phyloP scores from a whole-genome alignment of 2,113 vertebrate genomes.

The Ursus arctos region DNA sequence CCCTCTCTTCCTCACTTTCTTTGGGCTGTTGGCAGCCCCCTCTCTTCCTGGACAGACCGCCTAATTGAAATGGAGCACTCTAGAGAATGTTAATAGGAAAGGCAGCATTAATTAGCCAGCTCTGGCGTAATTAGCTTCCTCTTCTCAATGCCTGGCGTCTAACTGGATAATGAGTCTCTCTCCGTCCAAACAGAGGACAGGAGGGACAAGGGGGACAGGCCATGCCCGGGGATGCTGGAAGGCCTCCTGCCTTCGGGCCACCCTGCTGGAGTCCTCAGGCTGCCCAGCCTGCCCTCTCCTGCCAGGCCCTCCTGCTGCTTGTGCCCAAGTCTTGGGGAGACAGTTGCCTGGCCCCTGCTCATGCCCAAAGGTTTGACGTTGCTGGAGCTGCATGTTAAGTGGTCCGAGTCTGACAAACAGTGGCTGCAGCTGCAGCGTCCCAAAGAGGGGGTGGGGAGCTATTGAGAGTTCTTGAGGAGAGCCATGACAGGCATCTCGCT shows the following conservation, averaged over 20 bases:
- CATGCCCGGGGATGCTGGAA: neutral
- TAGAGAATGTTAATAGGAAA: slow-evolving; percentile 84
- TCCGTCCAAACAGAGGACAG: slow-evolving; percentile 64
- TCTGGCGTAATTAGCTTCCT: slow-evolving; percentile 85
- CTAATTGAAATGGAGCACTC: slow-evolving; percentile 86
- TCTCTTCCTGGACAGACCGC: slow-evolving; percentile 80
- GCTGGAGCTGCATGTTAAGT: slow-evolving; percentile 73
- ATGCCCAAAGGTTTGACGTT: slow-evolving; percentile 42
- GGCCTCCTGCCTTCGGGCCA: slow-evolving; percentile 52
- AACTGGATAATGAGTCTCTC: slow-evolving; percentile 81
- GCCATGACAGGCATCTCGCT: neutral
- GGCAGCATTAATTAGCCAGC: slow-evolving; percentile 86
- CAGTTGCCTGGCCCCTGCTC: slow-evolving; percentile 62
- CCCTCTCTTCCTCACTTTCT: slow-evolving; percentile 51
- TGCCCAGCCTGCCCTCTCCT: slow-evolving; percentile 47
- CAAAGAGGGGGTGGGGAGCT: neutral
- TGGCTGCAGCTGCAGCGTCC: slow-evolving; percentile 57
- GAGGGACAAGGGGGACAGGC: slow-evolving; percentile 56
- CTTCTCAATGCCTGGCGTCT: slow-evolving; percentile 81
- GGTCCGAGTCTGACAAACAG: slow-evolving; percentile 49
- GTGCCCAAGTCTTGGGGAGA: slow-evolving; percentile 34
- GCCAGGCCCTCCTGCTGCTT: slow-evolving; percentile 34
- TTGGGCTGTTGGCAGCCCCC: slow-evolving; percentile 61
- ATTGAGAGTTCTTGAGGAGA: neutral
- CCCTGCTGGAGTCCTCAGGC: neutral